Evolutionary conservation across 2,113 vertebrate genomes (phyloP).

Genomic region (Solea solea): DNA sequence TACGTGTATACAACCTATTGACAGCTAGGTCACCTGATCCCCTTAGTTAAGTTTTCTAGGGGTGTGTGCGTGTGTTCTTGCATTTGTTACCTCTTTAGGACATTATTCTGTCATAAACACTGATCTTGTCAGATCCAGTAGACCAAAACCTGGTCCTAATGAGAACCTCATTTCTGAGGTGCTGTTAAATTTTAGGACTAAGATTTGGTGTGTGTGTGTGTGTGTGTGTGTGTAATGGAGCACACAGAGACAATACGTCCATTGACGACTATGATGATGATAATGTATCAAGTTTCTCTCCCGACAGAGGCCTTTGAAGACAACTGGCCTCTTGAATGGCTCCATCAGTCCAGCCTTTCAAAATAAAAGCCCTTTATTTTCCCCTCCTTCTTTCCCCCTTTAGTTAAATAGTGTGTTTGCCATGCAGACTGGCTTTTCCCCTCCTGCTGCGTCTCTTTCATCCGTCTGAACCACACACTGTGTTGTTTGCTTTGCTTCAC

Average conservation of each 20-base stretch:
- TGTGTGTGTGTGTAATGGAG: constrained; percentile 32
- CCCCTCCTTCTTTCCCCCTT: too few species aligned
- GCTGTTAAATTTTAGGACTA: neutral
- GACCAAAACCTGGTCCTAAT: too few species aligned
- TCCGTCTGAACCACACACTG: neutral
- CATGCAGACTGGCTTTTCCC: neutral
- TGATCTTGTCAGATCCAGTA: too few species aligned
- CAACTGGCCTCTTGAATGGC: constrained; percentile 29
- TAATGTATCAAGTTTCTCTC: constrained; percentile 61
- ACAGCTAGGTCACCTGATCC: constrained; percentile 55
- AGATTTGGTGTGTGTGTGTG: too few species aligned
- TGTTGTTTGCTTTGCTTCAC: neutral
- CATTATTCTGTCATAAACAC: too few species aligned
- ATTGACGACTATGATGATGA: constrained; percentile 28
- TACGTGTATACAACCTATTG: constrained; percentile 26
- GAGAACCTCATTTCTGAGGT: too few species aligned
- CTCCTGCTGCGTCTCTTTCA: neutral
- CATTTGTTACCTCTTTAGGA: too few species aligned
- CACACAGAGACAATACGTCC: constrained; percentile 39
- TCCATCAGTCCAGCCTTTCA: constrained; percentile 17
- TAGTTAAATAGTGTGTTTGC: neutral
- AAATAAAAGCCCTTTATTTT: constrained; percentile 26
- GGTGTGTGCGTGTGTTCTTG: neutral
- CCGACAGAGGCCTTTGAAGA: constrained; percentile 40
- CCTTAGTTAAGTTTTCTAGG: constrained; percentile 36